Conservation (phyloP, 2,797 vertebrate genomes). For the Notolepis coatsorum region DNA sequence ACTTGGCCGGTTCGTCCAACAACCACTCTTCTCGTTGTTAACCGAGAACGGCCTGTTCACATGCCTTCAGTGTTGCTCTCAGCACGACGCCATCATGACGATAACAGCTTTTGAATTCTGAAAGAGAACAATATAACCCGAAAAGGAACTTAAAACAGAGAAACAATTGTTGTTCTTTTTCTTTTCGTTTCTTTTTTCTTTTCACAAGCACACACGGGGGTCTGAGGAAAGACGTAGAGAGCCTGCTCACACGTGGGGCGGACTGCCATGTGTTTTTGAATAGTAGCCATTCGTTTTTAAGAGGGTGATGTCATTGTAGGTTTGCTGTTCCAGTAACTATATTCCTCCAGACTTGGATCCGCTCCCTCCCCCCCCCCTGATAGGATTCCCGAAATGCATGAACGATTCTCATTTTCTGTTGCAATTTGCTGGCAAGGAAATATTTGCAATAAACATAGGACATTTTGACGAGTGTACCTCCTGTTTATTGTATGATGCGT, state of each 20-base stretch:
- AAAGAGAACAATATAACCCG: conserved; percentile 27
- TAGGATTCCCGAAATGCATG: conserved; percentile 40
- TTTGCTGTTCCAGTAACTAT: conserved; percentile 75
- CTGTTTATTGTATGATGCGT: not conserved
- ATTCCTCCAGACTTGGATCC: conserved; percentile 60
- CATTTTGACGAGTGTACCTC: conserved; percentile 10
- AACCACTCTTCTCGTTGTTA: conserved; percentile 60
- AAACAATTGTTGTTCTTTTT: conserved; percentile 66
- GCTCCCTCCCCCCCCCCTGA: conserved; percentile 57
- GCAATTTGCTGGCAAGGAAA: conserved; percentile 27
- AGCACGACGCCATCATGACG: conserved; percentile 24
- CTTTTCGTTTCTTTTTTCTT: conserved; percentile 59
- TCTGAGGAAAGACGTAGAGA: conserved; percentile 13
- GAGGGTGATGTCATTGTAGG: conserved; percentile 72
- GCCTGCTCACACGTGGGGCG: conserved; percentile 61
- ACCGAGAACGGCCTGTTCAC: conserved; percentile 39
- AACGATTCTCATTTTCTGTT: conserved; percentile 8
- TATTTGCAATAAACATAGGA: conserved; percentile 41
- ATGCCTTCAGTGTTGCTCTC: conserved; percentile 35
- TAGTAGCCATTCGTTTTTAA: conserved; percentile 77
- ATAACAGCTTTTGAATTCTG: conserved; percentile 20
- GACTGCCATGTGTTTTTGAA: conserved; percentile 71
- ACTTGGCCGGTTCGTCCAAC: conserved; percentile 56
- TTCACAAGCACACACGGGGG: conserved; percentile 23
- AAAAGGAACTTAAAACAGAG: conserved; percentile 53